Conservation (phyloP, 1,140 invertebrate species). For the Conus ventricosus region DNA sequence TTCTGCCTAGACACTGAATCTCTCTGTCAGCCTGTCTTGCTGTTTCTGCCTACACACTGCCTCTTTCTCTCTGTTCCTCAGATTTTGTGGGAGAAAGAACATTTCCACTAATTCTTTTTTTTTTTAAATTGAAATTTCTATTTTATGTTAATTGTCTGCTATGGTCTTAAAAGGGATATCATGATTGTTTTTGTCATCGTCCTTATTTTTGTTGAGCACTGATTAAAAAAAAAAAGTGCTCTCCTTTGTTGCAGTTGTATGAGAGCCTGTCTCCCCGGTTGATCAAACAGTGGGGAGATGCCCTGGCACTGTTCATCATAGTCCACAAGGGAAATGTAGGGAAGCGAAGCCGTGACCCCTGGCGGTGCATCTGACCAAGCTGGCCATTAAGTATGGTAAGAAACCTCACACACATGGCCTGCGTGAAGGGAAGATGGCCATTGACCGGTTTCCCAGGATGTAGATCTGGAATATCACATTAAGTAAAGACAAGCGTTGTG, state of each 20-base stretch:
- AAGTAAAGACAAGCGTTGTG: neutral
- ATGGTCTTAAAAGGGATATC: too few species aligned
- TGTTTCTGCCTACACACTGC: neutral
- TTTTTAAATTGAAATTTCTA: too few species aligned
- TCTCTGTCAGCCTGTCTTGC: neutral
- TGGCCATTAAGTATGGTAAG: neutral
- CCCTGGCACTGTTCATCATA: neutral
- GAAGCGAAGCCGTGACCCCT: neutral
- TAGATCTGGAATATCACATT: neutral
- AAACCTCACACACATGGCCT: neutral
- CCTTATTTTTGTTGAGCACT: too few species aligned
- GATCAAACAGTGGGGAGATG: constrained; percentile 8
- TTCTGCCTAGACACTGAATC: neutral
- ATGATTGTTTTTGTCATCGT: too few species aligned
- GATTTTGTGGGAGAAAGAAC: too few species aligned
- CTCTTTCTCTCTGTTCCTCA: neutral
- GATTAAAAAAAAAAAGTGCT: too few species aligned
- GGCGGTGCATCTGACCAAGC: neutral
- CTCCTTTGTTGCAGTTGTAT: neutral
- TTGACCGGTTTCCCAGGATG: neutral
- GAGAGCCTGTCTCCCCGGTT: neutral
- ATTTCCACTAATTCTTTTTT: too few species aligned
- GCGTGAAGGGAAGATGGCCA: too few species aligned
- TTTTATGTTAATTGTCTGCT: too few species aligned
- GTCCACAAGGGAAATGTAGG: neutral